Evolutionary conservation across 2,113 vertebrate genomes (phyloP).

Genomic region (Narcine bancroftii): DNA sequence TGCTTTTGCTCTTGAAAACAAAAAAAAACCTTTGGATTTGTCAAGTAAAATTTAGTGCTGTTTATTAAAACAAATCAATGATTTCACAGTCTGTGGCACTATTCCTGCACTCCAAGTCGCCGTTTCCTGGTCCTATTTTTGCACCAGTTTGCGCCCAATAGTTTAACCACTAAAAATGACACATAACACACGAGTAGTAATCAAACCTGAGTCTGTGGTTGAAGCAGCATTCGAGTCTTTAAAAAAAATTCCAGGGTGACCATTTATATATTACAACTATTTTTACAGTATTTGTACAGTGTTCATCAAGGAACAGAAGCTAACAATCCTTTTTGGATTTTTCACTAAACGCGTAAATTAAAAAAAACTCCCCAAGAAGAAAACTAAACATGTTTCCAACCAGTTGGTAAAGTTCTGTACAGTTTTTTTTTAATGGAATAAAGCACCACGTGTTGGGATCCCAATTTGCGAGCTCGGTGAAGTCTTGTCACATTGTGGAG

Average conservation of each 20-base stretch:
- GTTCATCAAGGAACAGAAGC: slow-evolving; percentile 68
- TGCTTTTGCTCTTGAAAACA: slow-evolving; percentile 16
- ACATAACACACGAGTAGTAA: slow-evolving; percentile 56
- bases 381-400: slow-evolving; percentile 65
- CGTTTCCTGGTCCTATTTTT: slow-evolving; percentile 47
- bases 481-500: slow-evolving; percentile 50
- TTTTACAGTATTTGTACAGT: slow-evolving; percentile 65
- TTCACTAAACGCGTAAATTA: slow-evolving; percentile 41
- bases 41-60: slow-evolving; percentile 36
- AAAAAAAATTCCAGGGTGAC: slow-evolving; percentile 74
- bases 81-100: slow-evolving; percentile 36
- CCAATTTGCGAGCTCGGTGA: slow-evolving; percentile 50
- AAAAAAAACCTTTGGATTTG: slow-evolving; percentile 30
- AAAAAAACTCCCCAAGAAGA: slow-evolving; percentile 63
- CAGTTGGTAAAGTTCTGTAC: slow-evolving; percentile 75
- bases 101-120: slow-evolving; percentile 37
- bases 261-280: slow-evolving; percentile 58
- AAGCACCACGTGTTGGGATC: slow-evolving; percentile 77
- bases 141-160: slow-evolving; percentile 48
- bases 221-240: slow-evolving; percentile 96
- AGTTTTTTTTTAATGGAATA: slow-evolving; percentile 69
- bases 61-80: slow-evolving; percentile 35
- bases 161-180: slow-evolving; percentile 48
- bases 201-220: slow-evolving; percentile 93
- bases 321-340: slow-evolving; percentile 60